Percentiles rank a stretch among this genome's conserved stretches.
Conservation (phyloP, 2,797 vertebrate genomes). For the Micrastur ruficollis region DNA sequence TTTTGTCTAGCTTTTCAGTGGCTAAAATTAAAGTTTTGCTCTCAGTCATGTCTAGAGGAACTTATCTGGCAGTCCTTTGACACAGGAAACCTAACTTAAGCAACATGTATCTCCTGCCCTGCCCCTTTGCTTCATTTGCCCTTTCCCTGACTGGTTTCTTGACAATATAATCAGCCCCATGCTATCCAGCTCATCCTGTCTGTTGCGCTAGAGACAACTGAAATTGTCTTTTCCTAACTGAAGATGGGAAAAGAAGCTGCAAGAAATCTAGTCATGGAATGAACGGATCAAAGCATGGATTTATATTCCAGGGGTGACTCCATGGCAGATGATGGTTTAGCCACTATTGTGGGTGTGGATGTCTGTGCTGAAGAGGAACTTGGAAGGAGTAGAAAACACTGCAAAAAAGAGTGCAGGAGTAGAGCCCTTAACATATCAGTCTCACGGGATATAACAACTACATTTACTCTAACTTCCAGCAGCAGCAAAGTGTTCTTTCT, state of each 20-base stretch:
- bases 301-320: neutral
- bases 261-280: neutral
- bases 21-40: neutral
- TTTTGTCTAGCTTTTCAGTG: neutral
- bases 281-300: neutral
- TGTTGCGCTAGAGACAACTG: neutral
- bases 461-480: neutral
- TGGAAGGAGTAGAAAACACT: neutral
- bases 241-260: neutral
- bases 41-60: neutral
- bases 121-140: neutral
- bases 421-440: neutral
- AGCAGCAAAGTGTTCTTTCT: neutral
- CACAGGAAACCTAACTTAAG: neutral
- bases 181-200: neutral
- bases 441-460: neutral
- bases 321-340: neutral
- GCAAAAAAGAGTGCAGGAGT: neutral
- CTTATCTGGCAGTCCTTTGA: neutral
- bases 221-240: neutral
- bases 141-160: neutral
- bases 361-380: neutral
- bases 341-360: neutral
- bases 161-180: neutral
- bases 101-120: fast-evolving